Percentiles rank a stretch among this genome's conserved stretches.
phyloP scores from a whole-genome alignment of 2,113 vertebrate genomes.

The Bolborhynchus lineola region DNA sequence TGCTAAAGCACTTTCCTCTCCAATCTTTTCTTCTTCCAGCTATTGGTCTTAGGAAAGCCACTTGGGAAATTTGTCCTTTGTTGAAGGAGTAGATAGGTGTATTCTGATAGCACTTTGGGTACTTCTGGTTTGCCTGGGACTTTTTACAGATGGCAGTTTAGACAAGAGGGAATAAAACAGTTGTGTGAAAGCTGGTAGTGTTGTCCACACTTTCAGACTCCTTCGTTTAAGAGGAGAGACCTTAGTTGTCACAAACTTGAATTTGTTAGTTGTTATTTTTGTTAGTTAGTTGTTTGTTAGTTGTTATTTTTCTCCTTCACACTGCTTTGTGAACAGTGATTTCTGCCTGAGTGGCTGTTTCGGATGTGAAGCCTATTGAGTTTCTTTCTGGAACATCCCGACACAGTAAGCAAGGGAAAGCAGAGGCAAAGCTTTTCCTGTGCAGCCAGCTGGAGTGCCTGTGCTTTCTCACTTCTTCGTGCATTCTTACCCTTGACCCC shows the following conservation, averaged over 20 bases:
- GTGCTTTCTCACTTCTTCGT: conserved; percentile 71
- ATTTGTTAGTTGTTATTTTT: neutral
- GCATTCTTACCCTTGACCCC: conserved; percentile 77
- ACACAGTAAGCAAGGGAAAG: conserved; percentile 66
- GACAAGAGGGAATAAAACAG: neutral
- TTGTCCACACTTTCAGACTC: neutral
- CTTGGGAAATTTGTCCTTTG: neutral
- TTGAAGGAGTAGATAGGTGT: neutral
- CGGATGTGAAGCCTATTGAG: conserved; percentile 14
- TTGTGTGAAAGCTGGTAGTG: neutral
- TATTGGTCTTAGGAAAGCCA: neutral
- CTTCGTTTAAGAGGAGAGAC: neutral
- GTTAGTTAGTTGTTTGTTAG: neutral
- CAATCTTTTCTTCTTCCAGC: neutral
- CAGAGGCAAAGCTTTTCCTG: conserved; percentile 68
- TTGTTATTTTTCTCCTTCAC: neutral
- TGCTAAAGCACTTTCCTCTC: neutral
- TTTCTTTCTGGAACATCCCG: conserved; percentile 49
- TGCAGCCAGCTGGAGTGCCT: conserved; percentile 64
- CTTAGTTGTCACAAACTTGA: neutral
- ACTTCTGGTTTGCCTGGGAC: neutral
- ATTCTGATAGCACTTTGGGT: neutral
- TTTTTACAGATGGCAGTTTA: neutral
- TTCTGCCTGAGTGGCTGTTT: neutral
- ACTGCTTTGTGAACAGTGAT: neutral